These are phyloP conservation scores for Saguinus midas DNA, from an alignment of 2,113 vertebrate genomes.

Conservation along the genomic window DNA sequence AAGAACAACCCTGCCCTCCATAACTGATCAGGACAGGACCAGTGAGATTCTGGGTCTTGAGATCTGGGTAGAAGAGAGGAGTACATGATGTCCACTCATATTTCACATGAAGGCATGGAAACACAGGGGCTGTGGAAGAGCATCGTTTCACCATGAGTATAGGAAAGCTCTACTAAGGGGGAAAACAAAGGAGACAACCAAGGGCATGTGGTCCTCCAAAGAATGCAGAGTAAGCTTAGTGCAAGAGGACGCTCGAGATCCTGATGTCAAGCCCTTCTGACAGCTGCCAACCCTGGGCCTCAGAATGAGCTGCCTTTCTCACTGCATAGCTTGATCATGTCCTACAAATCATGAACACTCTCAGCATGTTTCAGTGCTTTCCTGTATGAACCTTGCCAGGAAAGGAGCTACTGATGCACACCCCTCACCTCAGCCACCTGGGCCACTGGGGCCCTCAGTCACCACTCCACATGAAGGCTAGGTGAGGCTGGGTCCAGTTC, in stretches of 20 bases:
- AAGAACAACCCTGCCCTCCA: not conserved
- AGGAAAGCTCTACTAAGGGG: not conserved
- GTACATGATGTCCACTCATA: not conserved
- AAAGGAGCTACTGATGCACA: not conserved
- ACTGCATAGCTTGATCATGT: not conserved
- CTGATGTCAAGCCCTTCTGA: not conserved
- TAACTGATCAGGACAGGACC: not conserved
- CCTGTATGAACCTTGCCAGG: not conserved
- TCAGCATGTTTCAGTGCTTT: not conserved
- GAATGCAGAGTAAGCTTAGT: not conserved
- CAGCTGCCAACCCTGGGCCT: not conserved
- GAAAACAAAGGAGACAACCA: not conserved
- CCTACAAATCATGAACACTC: not conserved
- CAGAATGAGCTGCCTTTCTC: not conserved
- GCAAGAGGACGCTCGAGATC: rapidly evolving
- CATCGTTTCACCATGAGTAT: rapidly evolving
- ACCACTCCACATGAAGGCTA: not conserved
- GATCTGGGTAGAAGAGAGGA: not conserved
- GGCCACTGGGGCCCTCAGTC: not conserved
- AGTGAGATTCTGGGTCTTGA: not conserved
- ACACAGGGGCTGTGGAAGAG: not conserved
- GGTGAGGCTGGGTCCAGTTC: rapidly evolving
- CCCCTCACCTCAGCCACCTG: not conserved
- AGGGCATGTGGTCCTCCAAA: not conserved
- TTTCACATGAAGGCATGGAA: not conserved